Evolutionary conservation across 2,888 invertebrate species (phyloP), one percentile per base, ranked within the genome.

Genomic region (Papilio protenor): DNA sequence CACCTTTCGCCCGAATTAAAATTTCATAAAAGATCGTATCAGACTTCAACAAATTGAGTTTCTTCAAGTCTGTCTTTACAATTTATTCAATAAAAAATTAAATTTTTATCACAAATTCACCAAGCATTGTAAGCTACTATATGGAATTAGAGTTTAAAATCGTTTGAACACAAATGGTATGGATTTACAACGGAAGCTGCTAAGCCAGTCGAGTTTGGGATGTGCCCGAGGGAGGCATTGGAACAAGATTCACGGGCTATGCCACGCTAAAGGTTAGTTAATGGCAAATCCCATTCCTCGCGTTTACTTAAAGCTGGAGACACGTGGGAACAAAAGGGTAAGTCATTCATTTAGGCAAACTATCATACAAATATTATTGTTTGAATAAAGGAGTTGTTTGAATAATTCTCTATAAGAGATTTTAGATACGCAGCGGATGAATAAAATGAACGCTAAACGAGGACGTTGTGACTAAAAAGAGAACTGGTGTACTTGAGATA

Each of bases 311-410:
- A 64, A 49, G 52, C 61, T 66, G 23, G 33, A 61, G 47, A 72
- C 78, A 77, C 75, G 76, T 80, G 77, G 82, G 81, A 79, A 75
- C 49, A 66, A 45, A 33, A 64, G 52, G 52, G n/a, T 72, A 33
- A 33, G 27, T 55, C 3, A 72, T 71, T 71, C 33, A 71, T 33
- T 72, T 61, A 45, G 45, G 45, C 2, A 69, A 12, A 69, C n/a
- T 69, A 45, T n/a, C 21, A n/a, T n/a, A 69, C n/a, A 21, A 69
- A 69, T 40, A 2, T 66, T 10, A 66, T 45, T 45, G 18, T 12
- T 45, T 45, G n/a, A 66, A 66, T 45, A 18, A n/a, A 40, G 10
- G 18, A 64, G 18, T 5, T 8, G 33, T 33, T 5, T 16, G 18
- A 12, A 61, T 27, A 16, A 61, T 57, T 57, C 11, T 57, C 16